phyloP scores from a whole-genome alignment of 2,888 invertebrate species.

The Allygus modestus region DNA sequence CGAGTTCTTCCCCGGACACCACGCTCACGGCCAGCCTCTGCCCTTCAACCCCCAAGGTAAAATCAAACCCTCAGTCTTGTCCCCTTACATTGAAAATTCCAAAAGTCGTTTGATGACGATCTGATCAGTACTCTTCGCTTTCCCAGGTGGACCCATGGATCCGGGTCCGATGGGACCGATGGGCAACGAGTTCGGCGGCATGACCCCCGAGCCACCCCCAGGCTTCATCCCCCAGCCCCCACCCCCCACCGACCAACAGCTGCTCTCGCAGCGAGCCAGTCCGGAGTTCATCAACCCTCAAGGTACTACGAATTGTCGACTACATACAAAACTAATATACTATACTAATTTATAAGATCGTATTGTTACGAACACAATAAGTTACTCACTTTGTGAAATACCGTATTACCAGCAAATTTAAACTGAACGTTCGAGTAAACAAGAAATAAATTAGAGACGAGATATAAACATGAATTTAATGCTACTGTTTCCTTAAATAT shows the following conservation, averaged over 20 bases:
- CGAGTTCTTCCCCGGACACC: constrained; percentile 90
- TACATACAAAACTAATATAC: too few species aligned
- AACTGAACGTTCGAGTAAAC: too few species aligned
- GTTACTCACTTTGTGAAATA: too few species aligned
- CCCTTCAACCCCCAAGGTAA: constrained; percentile 88
- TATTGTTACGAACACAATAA: too few species aligned
- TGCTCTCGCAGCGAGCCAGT: constrained; percentile 75
- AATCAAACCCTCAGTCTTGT: constrained; percentile 67
- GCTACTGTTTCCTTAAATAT: too few species aligned
- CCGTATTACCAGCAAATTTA: too few species aligned
- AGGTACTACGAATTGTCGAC: constrained; percentile 71
- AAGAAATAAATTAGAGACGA: too few species aligned
- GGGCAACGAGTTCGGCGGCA: constrained; percentile 88
- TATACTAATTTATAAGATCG: too few species aligned
- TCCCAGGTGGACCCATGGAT: constrained; percentile 84
- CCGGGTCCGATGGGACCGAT: constrained; percentile 81
- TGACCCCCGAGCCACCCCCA: constrained; percentile 79
- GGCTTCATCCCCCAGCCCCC: constrained; percentile 75
- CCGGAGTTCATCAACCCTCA: constrained; percentile 75
- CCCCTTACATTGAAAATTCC: constrained; percentile 20
- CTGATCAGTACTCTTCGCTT: constrained; percentile 55
- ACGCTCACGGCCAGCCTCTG: constrained; percentile 83
- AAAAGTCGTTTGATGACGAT: constrained; percentile 48
- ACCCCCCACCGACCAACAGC: constrained; percentile 73
- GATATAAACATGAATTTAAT: too few species aligned